Evolutionary conservation across 1,140 invertebrate species (phyloP), one percentile per base, ranked within the genome.

Genomic region (Drosophila equinoxialis): DNA sequence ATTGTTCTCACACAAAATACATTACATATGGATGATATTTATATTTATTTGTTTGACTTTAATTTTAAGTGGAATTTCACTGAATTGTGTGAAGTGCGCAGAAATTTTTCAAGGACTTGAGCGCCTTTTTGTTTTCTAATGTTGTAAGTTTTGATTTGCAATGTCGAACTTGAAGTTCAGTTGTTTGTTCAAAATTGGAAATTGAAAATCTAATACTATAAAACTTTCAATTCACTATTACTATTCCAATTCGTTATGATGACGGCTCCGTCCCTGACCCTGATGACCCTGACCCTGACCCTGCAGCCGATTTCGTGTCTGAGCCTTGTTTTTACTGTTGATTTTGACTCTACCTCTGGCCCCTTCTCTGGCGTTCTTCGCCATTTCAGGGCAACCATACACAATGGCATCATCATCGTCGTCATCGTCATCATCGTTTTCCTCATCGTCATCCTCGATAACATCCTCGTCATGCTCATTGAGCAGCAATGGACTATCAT

Each of bases 401-500:
- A 70, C 73, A 26, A 74, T 58, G 6, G 20, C 57, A 6, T 10
- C 17, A 2, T 14, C 39, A 23, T 20, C 23, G 5, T 45, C 41
- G 6, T 61, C 30, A 1, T 61, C 30, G 8, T 55, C 62, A 10
- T 73, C 63, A n/a, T 69, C 59, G 2, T 70, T 59, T 0, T 61
- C 62, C 17, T 78, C 74, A 5, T 76, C 65, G 1, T 76, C 74
- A 60, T 93, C 93, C 11, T 84, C 81, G 58, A 84, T 81, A 54
- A 92, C 93, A 66, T 93, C 92, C 60, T 93, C 92, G 68, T 95
- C 94, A 62, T 93, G 91, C 65, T 94, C 93, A 26, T 92, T 91
- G 1, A 92, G 81, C 57, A 95, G 81, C 63, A 95, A 74, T 0
- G 94, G 94, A 90, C 94, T 94, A 45, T 93, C 94, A 72, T 95